A percentile compares a stretch with the other conserved stretches of the same genome.
phyloP scores from a whole-genome alignment of 2,888 invertebrate species.

The Euclidia mi region DNA sequence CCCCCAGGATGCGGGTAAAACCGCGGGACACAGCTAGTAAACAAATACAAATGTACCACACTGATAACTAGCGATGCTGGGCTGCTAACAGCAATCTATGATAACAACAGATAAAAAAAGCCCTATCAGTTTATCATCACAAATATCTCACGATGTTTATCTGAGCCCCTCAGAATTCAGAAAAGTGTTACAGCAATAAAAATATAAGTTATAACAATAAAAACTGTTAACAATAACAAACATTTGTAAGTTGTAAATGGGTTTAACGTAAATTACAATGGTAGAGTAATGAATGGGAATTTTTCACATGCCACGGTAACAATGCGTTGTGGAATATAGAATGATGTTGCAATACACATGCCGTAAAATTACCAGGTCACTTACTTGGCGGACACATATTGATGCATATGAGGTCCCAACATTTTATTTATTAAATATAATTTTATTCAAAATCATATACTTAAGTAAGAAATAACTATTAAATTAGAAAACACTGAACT shows the following conservation, averaged over 20 bases:
- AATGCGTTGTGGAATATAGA: conserved; percentile 35
- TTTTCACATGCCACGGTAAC: conserved; percentile 27
- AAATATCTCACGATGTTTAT: neutral
- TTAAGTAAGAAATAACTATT: no score
- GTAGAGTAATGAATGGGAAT: conserved; percentile 36
- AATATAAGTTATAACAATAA: neutral
- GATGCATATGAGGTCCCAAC: conserved; percentile 19
- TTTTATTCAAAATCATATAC: no score
- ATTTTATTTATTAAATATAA: neutral
- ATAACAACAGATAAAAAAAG: neutral
- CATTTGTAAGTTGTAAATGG: conserved; percentile 5
- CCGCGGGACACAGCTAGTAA: no score
- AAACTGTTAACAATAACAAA: conserved; percentile 9
- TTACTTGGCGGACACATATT: conserved; percentile 12
- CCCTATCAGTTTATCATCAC: neutral
- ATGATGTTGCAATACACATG: conserved; percentile 29
- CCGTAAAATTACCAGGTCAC: conserved; percentile 14
- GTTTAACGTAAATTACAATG: conserved; percentile 20
- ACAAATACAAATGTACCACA: no score
- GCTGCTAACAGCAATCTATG: neutral
- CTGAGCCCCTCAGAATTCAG: neutral
- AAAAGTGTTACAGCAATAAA: neutral
- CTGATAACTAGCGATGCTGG: neutral
- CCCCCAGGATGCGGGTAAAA: no score
- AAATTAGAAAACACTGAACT: no score